Percentiles rank a stretch among this genome's conserved stretches.
Evolutionary conservation across 1,140 invertebrate species (phyloP).

Genomic region (Dreissena polymorpha): DNA sequence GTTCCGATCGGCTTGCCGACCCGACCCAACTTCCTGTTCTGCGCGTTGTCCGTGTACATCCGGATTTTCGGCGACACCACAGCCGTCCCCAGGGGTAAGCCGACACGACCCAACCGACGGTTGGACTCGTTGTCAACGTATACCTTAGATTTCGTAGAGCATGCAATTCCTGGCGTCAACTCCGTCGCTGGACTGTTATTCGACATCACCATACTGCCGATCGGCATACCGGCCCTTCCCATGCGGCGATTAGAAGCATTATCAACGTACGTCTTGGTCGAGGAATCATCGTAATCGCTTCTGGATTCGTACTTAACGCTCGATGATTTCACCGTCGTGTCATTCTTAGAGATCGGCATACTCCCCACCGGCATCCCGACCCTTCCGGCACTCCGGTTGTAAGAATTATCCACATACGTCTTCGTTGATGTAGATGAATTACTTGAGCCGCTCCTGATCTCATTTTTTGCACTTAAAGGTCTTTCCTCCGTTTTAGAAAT

Average conservation of each 20-base stretch:
- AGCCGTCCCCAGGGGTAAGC: not conserved
- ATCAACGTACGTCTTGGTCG: conserved; percentile 10
- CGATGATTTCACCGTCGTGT: not conserved
- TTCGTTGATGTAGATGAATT: conserved; percentile 1
- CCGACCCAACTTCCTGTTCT: conserved; percentile 51
- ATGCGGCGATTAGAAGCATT: conserved; percentile 49
- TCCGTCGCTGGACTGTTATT: not conserved
- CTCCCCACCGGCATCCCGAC: not conserved
- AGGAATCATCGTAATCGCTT: no score
- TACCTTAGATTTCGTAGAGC: not conserved
- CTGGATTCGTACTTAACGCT: not conserved
- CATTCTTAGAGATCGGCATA: not conserved
- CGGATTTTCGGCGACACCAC: not conserved
- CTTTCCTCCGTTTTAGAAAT: conserved; percentile 13
- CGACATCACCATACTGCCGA: conserved; percentile 39
- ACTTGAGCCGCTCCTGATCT: not conserved
- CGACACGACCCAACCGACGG: not conserved
- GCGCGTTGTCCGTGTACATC: conserved; percentile 45
- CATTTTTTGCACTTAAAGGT: not conserved
- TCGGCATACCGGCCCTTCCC: not conserved
- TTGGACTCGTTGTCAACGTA: conserved; percentile 4
- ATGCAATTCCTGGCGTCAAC: not conserved
- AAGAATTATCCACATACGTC: not conserved
- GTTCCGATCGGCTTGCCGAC: conserved; percentile 52
- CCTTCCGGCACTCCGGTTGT: conserved; percentile 51